Evolutionary conservation across 2,888 invertebrate species (phyloP).

Genomic region (Noctua fimbriata): DNA sequence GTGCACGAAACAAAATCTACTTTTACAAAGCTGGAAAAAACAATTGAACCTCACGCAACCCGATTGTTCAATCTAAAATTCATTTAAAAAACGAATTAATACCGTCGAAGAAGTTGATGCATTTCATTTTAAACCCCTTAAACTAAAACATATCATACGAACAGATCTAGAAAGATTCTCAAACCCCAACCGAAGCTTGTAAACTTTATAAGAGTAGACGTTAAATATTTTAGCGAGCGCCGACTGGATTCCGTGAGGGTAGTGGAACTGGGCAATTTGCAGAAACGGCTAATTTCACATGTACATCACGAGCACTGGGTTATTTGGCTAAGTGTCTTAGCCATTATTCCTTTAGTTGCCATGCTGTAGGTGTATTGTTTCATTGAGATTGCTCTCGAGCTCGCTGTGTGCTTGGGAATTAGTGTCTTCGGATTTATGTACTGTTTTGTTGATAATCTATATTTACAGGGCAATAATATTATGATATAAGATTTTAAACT

Average conservation of each 20-base stretch:
- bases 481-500: no score
- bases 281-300: slow-evolving; percentile 70
- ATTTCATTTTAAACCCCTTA: not conserved
- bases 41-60: slow-evolving; percentile 9
- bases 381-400: slow-evolving; percentile 15
- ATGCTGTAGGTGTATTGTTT: slow-evolving; percentile 37
- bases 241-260: slow-evolving; percentile 45
- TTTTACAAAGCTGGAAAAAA: not conserved
- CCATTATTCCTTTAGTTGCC: slow-evolving; percentile 42
- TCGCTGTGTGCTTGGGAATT: not conserved
- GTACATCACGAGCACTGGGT: slow-evolving; percentile 55
- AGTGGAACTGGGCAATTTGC: slow-evolving; percentile 70
- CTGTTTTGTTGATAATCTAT: not conserved
- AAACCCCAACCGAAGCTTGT: slow-evolving; percentile 40
- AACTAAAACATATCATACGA: slow-evolving; percentile 23
- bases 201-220: slow-evolving; percentile 66
- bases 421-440: not conserved
- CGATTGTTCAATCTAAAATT: not conserved
- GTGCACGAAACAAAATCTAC: not conserved
- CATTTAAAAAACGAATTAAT: not conserved
- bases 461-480: not conserved
- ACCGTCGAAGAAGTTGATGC: not conserved
- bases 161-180: slow-evolving; percentile 36
- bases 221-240: slow-evolving; percentile 69
- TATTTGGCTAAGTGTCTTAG: slow-evolving; percentile 54